A percentile compares a stretch with the other conserved stretches of the same genome.
Evolutionary conservation across 2,797 vertebrate species (phyloP).

Genomic region (Buphagus erythrorhynchus): DNA sequence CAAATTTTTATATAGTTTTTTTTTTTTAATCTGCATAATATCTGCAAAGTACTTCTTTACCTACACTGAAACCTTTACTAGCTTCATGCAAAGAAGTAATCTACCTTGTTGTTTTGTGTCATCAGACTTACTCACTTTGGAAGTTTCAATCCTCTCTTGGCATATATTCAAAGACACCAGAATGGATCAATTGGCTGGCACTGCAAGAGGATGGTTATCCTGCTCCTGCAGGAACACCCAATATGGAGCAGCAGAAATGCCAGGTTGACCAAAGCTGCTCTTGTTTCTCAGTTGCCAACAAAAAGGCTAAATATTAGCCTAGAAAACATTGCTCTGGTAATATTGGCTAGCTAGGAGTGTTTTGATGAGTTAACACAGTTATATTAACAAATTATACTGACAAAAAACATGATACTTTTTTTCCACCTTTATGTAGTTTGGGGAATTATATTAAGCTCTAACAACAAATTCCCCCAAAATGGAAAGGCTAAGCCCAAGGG

Average conservation of each 20-base stretch:
- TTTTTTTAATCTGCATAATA: not conserved
- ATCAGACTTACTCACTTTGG: not conserved
- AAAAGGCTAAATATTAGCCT: not conserved
- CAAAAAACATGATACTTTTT: not conserved
- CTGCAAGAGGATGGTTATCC: not conserved
- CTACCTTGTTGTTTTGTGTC: not conserved
- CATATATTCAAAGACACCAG: not conserved
- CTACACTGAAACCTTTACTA: not conserved
- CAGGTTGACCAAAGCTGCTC: not conserved
- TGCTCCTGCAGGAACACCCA: not conserved
- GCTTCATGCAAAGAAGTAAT: not conserved
- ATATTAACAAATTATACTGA: not conserved
- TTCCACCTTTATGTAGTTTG: not conserved
- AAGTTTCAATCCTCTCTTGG: not conserved
- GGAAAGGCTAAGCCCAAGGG: not conserved
- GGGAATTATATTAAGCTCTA: not conserved
- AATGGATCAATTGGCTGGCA: not conserved
- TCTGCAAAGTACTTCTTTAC: not conserved
- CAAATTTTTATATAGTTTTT: not conserved
- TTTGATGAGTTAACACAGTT: not conserved
- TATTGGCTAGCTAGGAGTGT: not conserved
- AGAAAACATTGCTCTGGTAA: not conserved
- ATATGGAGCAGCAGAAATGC: not conserved
- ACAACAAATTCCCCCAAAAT: not conserved
- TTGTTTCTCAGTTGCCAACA: not conserved